Base-by-base conservation (phyloP, 2,888 invertebrate genomes). In the Euplagia quadripunctaria region DNA sequence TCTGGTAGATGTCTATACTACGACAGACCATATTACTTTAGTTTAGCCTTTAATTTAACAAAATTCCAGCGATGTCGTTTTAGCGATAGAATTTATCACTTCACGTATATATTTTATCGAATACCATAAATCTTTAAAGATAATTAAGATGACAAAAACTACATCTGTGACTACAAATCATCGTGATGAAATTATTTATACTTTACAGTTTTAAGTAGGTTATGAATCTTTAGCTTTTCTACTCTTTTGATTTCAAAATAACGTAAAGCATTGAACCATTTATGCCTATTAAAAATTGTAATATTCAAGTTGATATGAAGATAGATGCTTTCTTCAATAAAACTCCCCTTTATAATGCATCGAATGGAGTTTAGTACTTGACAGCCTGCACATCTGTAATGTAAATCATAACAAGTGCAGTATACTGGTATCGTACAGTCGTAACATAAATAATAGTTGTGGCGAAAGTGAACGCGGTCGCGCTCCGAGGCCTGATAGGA, bases 391-490 rank as follows among this genome's bases (percentile, higher is more conserved):
- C n/a, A 20, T 68, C 41, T 71, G 71, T 77, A 71, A 66, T 69
- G 64, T 61, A 61, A 65, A 42, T 31, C 71, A 71, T 71, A 68
- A 52, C 58, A 72, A 65, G 63, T 63, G 52, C 55, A 64, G 55
- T 73, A 77, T 73, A 79, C 74, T 68, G 68, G 75, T 80, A 79
- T 76, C 70, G 74, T 72, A 81, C 72, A 79, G 77, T 79, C 78
- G 82, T 83, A 84, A 84, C 79, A 83, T 85, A 83, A 80, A 85
- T 81, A 82, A 81, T 82, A 84, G 76, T 77, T 69, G 83, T 79
- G 74, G 89, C 88, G 90, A 90, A 90, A 90, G 89, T 90, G 88
- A 89, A 85, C 78, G 81, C 86, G 78, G 84, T 82, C 79, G 82
- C 88, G 89, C 84, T 88, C 79, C 83, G 82, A 82, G 82, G 78